Conservation (phyloP, 2,797 vertebrate genomes). For the Onychomys torridus region DNA sequence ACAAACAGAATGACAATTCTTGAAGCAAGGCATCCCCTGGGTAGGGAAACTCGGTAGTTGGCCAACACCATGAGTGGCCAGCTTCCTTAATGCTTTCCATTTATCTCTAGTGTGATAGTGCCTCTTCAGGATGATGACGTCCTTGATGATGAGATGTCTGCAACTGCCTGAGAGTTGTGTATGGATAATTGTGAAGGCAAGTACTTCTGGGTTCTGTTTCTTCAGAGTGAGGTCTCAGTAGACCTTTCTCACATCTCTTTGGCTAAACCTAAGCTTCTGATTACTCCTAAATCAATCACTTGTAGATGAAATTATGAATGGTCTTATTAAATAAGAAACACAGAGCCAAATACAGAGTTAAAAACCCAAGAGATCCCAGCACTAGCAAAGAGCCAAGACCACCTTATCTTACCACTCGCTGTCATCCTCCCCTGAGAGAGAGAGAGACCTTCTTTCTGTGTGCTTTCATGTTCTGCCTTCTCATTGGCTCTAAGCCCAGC, state of each 20-base stretch:
- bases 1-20: not conserved
- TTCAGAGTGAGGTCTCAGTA: not conserved
- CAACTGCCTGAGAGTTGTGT: not conserved
- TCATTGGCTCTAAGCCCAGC: too few species aligned
- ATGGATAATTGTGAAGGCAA: not conserved
- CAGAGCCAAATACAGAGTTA: too few species aligned
- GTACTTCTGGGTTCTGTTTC: not conserved
- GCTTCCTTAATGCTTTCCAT: not conserved
- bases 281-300: not conserved
- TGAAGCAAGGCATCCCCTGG: not conserved
- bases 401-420: too few species aligned
- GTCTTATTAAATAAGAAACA: too few species aligned
- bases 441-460: too few species aligned
- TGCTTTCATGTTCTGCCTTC: too few species aligned
- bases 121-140: not conserved
- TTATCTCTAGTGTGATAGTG: not conserved
- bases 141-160: not conserved
- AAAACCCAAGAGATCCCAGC: too few species aligned
- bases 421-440: too few species aligned
- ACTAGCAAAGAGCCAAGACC: too few species aligned
- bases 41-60: not conserved
- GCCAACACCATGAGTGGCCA: not conserved
- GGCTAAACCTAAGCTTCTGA: not conserved
- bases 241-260: not conserved
- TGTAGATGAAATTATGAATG: too few species aligned